These are phyloP conservation scores for Melanocharis versteri DNA, from an alignment of 2,113 vertebrate genomes.

Conservation along the genomic window DNA sequence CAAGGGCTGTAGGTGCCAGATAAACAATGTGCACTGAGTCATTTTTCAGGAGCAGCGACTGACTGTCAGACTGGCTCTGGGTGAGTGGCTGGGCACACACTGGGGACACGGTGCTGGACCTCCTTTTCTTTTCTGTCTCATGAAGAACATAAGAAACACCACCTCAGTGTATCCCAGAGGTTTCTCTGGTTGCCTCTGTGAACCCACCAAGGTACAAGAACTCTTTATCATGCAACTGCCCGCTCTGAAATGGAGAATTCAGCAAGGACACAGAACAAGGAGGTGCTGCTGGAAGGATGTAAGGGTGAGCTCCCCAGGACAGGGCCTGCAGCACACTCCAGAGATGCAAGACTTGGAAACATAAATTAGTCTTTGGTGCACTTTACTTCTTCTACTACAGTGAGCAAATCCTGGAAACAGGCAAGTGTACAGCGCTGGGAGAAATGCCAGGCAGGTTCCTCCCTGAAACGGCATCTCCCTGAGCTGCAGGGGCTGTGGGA, in stretches of 20 bases:
- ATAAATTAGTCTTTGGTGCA: not conserved
- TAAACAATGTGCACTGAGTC: not conserved
- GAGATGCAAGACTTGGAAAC: not conserved
- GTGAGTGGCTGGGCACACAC: not conserved
- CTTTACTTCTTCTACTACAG: not conserved
- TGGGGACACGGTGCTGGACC: not conserved
- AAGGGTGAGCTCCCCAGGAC: not conserved
- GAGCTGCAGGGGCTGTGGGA: not conserved
- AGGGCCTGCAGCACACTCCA: not conserved
- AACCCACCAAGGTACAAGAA: not conserved
- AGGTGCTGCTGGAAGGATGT: not conserved
- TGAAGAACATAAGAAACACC: not conserved
- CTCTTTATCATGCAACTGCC: not conserved
- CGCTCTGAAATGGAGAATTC: not conserved
- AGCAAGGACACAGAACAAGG: not conserved
- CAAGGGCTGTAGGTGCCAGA: not conserved
- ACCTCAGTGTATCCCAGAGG: not conserved
- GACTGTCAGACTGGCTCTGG: not conserved
- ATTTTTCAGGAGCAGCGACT: not conserved
- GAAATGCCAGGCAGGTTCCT: not conserved
- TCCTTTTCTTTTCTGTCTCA: not conserved
- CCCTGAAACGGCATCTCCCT: not conserved
- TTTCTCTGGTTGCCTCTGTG: not conserved
- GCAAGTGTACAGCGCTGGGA: rapidly evolving
- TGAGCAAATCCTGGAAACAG: not conserved